Percentiles rank a stretch among this genome's conserved stretches.
phyloP scores from a whole-genome alignment of 1,140 invertebrate species.

The Drepana arcuata region DNA sequence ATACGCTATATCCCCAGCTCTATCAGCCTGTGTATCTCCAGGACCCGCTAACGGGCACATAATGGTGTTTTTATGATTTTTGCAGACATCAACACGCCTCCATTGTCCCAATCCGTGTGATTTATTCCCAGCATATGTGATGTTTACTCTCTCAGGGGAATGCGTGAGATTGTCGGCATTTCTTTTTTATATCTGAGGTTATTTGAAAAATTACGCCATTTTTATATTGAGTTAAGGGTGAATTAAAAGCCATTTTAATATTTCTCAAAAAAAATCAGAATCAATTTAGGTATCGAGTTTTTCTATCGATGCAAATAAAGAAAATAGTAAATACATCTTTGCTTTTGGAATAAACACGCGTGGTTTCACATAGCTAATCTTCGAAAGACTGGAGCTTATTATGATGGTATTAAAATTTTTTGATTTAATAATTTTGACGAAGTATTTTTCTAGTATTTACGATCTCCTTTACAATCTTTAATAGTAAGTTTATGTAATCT shows the following conservation, averaged over 20 bases:
- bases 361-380: no score
- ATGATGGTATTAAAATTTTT: no score
- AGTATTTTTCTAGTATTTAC: no score
- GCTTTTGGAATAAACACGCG: no score
- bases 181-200: background rate
- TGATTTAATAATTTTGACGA: no score
- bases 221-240: background rate
- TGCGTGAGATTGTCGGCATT: background rate
- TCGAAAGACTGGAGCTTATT: no score
- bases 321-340: background rate
- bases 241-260: no score
- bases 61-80: conserved; percentile 31
- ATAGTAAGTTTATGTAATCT: no score
- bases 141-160: conserved; percentile 1
- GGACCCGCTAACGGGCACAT: conserved; percentile 17
- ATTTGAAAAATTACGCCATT: background rate
- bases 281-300: background rate
- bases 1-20: background rate
- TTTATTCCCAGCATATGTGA: conserved; percentile 17
- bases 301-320: background rate
- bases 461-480: no score
- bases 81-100: conserved; percentile 12
- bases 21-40: background rate
- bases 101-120: conserved; percentile 14
- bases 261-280: no score